Conservation (phyloP, 1,140 invertebrate species). For the Stegodyphus dumicola region DNA sequence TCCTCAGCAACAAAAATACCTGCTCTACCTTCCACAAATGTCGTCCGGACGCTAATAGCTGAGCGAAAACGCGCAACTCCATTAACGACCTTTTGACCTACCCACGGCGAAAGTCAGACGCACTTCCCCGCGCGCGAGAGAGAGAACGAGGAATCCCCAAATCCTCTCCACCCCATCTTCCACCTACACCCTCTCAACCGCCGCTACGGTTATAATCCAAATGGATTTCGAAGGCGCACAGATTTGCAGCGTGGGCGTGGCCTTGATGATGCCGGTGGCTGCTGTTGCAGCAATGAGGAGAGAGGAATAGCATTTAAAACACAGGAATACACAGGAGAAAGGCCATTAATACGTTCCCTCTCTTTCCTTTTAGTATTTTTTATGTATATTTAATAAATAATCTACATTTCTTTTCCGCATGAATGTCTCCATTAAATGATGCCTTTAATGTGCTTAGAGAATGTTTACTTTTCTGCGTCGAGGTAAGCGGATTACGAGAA, state of each 20-base stretch:
- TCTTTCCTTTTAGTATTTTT: not conserved
- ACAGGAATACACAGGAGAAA: not conserved
- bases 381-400: not conserved
- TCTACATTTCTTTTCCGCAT: not conserved
- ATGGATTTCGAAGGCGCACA: slow-evolving; percentile 52
- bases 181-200: not conserved
- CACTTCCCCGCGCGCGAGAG: not conserved
- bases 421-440: not conserved
- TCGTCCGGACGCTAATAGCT: slow-evolving; percentile 35
- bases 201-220: slow-evolving; percentile 38
- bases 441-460: not conserved
- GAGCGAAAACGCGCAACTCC: slow-evolving; percentile 47
- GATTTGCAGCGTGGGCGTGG: slow-evolving; percentile 23
- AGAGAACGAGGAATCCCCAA: slow-evolving; percentile 18
- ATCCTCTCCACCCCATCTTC: slow-evolving; percentile 25
- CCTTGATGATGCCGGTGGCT: slow-evolving; percentile 14
- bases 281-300: not conserved
- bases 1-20: slow-evolving; percentile 39
- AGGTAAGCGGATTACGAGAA: not conserved
- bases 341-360: not conserved
- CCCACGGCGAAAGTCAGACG: slow-evolving; percentile 28
- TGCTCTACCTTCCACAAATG: slow-evolving; percentile 1
- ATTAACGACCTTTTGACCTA: slow-evolving; percentile 60
- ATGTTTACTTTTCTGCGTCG: not conserved
- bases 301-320: slow-evolving; percentile 54